Evolutionary conservation across 2,888 invertebrate species (phyloP).

Genomic region (Dicyrtomina minuta): DNA sequence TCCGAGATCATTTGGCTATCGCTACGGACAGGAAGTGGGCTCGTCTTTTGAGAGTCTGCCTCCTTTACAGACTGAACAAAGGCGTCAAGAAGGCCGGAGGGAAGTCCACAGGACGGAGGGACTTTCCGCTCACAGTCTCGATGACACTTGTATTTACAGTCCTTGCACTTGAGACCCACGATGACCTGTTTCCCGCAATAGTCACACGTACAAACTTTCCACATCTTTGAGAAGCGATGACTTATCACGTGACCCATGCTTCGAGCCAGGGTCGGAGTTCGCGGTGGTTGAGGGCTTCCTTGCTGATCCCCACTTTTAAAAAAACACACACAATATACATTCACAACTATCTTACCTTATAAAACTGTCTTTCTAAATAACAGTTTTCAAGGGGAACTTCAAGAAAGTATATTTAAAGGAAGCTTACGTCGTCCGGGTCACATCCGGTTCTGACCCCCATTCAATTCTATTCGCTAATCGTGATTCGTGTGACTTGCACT

Average conservation of each 20-base stretch:
- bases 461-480: slow-evolving; percentile 72
- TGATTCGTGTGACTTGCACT: slow-evolving; percentile 90
- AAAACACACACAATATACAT: no score
- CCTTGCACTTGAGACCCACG: slow-evolving; percentile 84
- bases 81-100: slow-evolving; percentile 78
- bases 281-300: slow-evolving; percentile 66
- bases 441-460: slow-evolving; percentile 50
- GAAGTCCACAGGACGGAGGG: slow-evolving; percentile 87
- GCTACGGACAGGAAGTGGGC: slow-evolving; percentile 74
- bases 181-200: slow-evolving; percentile 81
- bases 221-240: slow-evolving; percentile 84
- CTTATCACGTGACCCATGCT: slow-evolving; percentile 86
- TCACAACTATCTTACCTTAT: no score
- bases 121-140: slow-evolving; percentile 87
- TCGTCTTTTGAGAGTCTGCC: slow-evolving; percentile 69
- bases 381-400: not conserved
- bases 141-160: slow-evolving; percentile 90
- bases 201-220: slow-evolving; percentile 86
- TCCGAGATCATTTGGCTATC: slow-evolving; percentile 75
- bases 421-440: slow-evolving; percentile 42
- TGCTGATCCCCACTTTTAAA: not conserved
- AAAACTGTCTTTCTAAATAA: no score
- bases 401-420: not conserved
- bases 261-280: slow-evolving; percentile 73
- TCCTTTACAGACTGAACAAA: slow-evolving; percentile 59